These are phyloP conservation scores for Papilio demoleus DNA, from an alignment of 2,888 invertebrate species.

Conservation along the genomic window DNA sequence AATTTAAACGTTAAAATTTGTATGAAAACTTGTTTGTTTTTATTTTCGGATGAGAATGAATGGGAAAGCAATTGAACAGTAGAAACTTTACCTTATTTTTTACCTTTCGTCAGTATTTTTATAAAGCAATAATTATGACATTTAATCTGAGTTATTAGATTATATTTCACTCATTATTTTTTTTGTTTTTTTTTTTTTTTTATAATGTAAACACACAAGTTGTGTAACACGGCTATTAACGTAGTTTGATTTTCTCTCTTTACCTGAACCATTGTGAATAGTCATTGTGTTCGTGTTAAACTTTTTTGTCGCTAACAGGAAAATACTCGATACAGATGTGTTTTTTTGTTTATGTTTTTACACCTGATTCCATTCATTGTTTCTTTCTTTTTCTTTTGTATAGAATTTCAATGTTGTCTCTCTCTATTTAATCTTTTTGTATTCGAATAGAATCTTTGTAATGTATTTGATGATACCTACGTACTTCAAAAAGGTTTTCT, in stretches of 20 bases:
- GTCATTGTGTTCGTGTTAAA: constrained; percentile 7
- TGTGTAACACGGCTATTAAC: constrained; percentile 2
- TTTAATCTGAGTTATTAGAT: neutral
- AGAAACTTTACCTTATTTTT: too few relatives aligned
- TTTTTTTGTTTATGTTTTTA: constrained; percentile 16
- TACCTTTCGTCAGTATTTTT: too few relatives aligned
- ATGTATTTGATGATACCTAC: neutral
- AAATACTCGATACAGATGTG: neutral
- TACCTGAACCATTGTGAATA: constrained; percentile 20
- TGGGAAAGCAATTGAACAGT: too few relatives aligned
- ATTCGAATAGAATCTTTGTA: neutral
- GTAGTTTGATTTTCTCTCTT: constrained; percentile 3
- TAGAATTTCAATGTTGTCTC: neutral
- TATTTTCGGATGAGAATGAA: too few relatives aligned
- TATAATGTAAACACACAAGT: neutral
- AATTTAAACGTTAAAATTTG: too few relatives aligned
- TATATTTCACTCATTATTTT: neutral
- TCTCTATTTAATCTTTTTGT: neutral
- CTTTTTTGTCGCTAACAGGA: constrained; percentile 7
- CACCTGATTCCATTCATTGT: neutral
- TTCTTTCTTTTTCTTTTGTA: constrained; percentile 5
- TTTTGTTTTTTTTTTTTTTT: neutral
- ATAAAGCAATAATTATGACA: too few relatives aligned
- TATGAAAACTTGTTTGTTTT: too few relatives aligned
- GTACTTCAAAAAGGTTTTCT: neutral